Conservation (phyloP, 2,113 vertebrate species). For the Puffinus mauretanicus region DNA sequence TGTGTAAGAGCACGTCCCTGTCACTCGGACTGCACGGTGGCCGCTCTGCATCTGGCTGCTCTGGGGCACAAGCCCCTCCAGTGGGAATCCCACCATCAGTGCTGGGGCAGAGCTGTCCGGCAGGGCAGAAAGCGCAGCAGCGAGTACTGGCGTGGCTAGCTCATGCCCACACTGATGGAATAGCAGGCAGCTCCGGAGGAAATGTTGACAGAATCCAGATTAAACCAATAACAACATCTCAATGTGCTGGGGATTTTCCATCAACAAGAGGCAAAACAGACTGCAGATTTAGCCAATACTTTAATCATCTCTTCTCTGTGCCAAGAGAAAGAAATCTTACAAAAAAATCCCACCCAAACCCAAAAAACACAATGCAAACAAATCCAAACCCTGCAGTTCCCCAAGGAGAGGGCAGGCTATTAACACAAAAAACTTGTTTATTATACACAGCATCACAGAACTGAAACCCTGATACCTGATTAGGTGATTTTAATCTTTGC, state of each 20-base stretch:
- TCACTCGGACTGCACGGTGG: rapidly evolving
- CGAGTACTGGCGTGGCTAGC: neutral
- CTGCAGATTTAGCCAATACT: neutral
- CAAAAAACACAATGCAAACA: neutral
- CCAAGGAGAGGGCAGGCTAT: neutral
- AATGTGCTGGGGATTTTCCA: neutral
- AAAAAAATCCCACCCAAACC: neutral
- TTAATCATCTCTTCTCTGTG: neutral
- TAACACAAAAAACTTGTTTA: neutral
- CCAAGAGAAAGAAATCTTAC: neutral
- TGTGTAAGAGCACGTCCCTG: neutral
- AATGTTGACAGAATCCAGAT: neutral
- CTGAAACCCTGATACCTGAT: neutral
- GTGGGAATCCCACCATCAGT: neutral
- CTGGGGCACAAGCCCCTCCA: neutral
- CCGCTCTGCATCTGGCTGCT: neutral
- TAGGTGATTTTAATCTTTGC: neutral
- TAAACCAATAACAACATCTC: neutral
- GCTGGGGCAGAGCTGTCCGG: neutral
- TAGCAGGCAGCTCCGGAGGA: neutral
- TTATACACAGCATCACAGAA: neutral
- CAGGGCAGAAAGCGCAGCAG: neutral
- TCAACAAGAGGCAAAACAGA: neutral
- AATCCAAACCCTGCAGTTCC: neutral
- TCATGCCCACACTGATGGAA: neutral